Percentiles rank a stretch among this genome's conserved stretches.
These are phyloP conservation scores for Xiphophorus maculatus DNA, from an alignment of 2,113 vertebrate genomes.

Conservation along the genomic window DNA sequence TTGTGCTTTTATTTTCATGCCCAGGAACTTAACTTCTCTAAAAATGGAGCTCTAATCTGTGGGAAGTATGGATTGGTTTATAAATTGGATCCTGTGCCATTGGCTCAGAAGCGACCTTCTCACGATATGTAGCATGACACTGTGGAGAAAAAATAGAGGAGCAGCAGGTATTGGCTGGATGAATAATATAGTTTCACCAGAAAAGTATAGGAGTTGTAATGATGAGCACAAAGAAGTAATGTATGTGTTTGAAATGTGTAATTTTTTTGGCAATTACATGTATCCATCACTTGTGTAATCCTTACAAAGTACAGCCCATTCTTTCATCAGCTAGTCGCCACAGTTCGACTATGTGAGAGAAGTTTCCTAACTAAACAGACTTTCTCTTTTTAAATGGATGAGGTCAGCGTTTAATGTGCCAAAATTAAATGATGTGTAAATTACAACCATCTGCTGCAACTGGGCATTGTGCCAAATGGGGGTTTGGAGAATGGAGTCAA, in stretches of 20 bases:
- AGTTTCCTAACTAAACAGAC: not conserved
- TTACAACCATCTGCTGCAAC: slow-evolving; percentile 9
- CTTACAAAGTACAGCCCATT: not conserved
- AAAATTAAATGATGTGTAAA: slow-evolving; percentile 10
- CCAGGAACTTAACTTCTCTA: slow-evolving; percentile 22
- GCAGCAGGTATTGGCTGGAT: not conserved
- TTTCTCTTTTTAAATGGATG: not conserved
- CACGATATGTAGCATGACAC: not conserved
- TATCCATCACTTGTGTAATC: not conserved
- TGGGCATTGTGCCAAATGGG: not conserved
- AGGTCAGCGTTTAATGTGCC: slow-evolving; percentile 6
- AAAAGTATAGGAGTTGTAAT: not conserved
- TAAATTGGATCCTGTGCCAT: slow-evolving; percentile 8
- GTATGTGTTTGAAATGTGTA: not conserved
- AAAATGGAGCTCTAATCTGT: slow-evolving; percentile 56
- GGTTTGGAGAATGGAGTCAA: slow-evolving; percentile 1
- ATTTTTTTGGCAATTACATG: not conserved
- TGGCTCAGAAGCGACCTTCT: slow-evolving; percentile 21
- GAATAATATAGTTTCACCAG: not conserved
- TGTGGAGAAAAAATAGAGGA: not conserved
- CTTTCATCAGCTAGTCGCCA: not conserved
- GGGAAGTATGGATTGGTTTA: slow-evolving; percentile 49
- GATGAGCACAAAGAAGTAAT: not conserved
- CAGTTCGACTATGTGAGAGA: not conserved
- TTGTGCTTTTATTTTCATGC: slow-evolving; percentile 27